Conservation (phyloP, 1,140 invertebrate genomes). For the Caenorhabditis briggsae region DNA sequence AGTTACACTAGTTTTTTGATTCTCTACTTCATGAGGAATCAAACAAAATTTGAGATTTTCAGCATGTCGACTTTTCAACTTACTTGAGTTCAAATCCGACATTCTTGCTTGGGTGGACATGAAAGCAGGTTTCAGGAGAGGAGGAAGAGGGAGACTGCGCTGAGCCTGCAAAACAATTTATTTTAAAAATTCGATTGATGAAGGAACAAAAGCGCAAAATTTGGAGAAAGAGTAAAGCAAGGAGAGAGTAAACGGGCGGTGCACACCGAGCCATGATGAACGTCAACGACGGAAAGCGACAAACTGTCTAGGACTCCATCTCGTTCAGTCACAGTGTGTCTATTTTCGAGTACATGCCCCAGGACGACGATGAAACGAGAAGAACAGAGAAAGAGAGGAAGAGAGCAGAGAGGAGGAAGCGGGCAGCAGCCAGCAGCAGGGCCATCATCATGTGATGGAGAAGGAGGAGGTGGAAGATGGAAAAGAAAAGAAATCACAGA, state of each 20-base stretch:
- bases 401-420: conserved; percentile 38
- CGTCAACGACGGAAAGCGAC: conserved; percentile 24
- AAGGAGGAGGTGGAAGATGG: background rate
- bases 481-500: background rate
- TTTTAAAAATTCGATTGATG: background rate
- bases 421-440: conserved; percentile 38
- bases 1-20: background rate
- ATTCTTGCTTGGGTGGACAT: conserved; percentile 44
- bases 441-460: conserved; percentile 49
- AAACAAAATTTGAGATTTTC: background rate
- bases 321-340: conserved; percentile 38
- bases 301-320: conserved; percentile 37
- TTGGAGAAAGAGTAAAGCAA: background rate
- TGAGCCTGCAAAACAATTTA: conserved; percentile 32
- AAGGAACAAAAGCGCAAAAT: background rate
- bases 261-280: conserved; percentile 27
- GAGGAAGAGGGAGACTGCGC: conserved; percentile 55
- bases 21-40: no score
- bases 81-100: conserved; percentile 55
- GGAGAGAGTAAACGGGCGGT: conserved; percentile 13
- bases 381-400: background rate
- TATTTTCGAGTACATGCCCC: conserved; percentile 43
- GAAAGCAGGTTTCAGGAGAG: conserved; percentile 55
- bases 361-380: conserved; percentile 24
- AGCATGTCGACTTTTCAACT: background rate